Evolutionary conservation across 1,140 invertebrate genomes (phyloP).

Genomic region (Panagrolaimus sp.): DNA sequence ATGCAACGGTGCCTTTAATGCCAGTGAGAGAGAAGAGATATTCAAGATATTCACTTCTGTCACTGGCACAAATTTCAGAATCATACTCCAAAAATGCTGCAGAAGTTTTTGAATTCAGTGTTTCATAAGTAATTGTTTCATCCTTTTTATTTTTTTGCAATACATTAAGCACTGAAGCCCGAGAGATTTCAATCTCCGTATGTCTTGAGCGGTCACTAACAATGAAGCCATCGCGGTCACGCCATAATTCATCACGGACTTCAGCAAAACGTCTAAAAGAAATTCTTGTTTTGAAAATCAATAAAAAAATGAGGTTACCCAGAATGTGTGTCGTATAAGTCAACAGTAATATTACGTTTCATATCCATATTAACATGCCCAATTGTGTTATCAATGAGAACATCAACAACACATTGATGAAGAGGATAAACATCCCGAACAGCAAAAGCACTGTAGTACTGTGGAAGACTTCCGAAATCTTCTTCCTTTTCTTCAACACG

Average conservation of each 20-base stretch:
- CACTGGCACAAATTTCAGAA: conserved; percentile 24
- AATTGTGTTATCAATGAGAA: conserved; percentile 33
- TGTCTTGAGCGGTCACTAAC: conserved; percentile 38
- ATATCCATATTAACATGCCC: conserved; percentile 39
- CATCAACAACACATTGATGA: conserved; percentile 40
- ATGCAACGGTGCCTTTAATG: conserved; percentile 34
- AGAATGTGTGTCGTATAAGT: conserved; percentile 36
- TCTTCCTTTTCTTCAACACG: conserved; percentile 28
- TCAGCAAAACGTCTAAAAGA: conserved; percentile 28
- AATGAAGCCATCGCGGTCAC: conserved; percentile 42
- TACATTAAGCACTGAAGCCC: neutral
- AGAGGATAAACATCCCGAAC: conserved; percentile 39
- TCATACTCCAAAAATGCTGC: conserved; percentile 32
- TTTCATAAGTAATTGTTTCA: neutral
- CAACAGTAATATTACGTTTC: conserved; percentile 40
- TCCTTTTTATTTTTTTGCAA: conserved; percentile 7
- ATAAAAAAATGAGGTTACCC: conserved; percentile 22
- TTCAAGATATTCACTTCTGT: conserved; percentile 32
- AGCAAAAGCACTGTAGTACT: conserved; percentile 46
- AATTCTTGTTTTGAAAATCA: neutral
- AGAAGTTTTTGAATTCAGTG: conserved; percentile 18
- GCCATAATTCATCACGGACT: conserved; percentile 35
- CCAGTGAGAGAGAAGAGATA: conserved; percentile 32
- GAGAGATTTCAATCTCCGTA: conserved; percentile 36
- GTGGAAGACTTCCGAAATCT: conserved; percentile 36